Conservation (phyloP, 64 coral and sea anemone species). For the Actinia equina region DNA sequence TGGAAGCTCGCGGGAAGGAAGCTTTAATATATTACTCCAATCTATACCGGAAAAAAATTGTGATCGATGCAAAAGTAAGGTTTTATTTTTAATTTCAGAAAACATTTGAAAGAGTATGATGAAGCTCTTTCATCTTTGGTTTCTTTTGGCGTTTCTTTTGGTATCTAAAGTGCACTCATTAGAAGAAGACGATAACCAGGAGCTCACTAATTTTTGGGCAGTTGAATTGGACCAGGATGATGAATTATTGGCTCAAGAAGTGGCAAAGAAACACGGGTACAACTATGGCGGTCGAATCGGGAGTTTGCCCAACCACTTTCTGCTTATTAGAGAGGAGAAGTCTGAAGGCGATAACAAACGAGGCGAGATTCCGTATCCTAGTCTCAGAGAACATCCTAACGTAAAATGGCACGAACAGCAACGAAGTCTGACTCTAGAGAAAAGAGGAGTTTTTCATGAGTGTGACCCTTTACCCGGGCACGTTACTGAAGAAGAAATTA, state of each 20-base stretch:
- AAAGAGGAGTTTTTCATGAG: conserved; percentile 33
- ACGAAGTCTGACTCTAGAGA: conserved; percentile 41
- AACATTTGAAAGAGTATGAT: conserved; percentile 4
- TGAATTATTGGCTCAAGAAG: conserved; percentile 43
- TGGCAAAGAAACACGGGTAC: conserved; percentile 68
- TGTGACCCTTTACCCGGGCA: background rate
- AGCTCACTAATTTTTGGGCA: conserved; percentile 52
- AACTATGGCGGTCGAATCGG: conserved; percentile 65
- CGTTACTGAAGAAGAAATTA: background rate
- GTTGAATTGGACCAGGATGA: conserved; percentile 76
- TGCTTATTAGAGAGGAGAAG: conserved; percentile 43
- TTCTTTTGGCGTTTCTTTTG: conserved; percentile 29
- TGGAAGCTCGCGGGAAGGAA: background rate
- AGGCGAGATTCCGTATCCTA: conserved; percentile 29
- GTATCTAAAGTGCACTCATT: background rate
- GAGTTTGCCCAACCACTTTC: conserved; percentile 61
- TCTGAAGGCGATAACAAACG: conserved; percentile 34
- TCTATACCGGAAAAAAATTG: background rate
- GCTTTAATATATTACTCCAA: background rate
- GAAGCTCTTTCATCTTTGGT: conserved; percentile 7
- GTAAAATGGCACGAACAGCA: conserved; percentile 89
- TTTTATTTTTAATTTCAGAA: background rate
- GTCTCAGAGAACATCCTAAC: conserved; percentile 60
- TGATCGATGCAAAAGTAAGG: background rate
- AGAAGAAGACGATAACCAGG: conserved; percentile 22